A percentile compares a stretch with the other conserved stretches of the same genome.
Evolutionary conservation across 2,888 invertebrate species (phyloP).

Genomic region (Rhagonycha fulva): DNA sequence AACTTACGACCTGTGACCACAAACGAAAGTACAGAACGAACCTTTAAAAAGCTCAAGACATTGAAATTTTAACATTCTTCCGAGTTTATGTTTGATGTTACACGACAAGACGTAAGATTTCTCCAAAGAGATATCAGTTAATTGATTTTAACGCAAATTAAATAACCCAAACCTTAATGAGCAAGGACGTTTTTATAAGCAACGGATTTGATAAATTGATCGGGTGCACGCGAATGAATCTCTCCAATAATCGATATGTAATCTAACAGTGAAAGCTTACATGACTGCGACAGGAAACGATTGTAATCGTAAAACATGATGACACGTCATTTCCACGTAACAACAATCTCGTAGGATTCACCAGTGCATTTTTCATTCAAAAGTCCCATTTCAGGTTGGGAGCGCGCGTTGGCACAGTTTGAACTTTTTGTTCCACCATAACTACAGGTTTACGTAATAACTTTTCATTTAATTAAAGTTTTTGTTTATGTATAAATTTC

Average conservation of each 20-base stretch:
- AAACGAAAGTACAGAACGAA: not conserved
- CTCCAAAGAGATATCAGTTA: not conserved
- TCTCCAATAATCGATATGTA: not conserved
- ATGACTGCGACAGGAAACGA: constrained; percentile 4
- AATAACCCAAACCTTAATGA: not conserved
- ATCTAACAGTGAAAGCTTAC: constrained; percentile 18
- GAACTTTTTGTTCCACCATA: not conserved
- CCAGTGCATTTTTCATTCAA: not conserved
- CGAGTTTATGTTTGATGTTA: not conserved
- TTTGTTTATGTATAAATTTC: constrained; percentile 22
- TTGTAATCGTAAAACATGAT: constrained; percentile 15
- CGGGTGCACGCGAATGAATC: not conserved
- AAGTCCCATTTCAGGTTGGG: not conserved
- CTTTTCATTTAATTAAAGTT: not conserved
- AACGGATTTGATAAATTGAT: not conserved
- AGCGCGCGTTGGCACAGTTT: not conserved
- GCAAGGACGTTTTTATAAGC: not conserved
- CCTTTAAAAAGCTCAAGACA: not conserved
- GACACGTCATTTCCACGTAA: constrained; percentile 14
- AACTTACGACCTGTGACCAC: not conserved
- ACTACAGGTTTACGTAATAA: not conserved
- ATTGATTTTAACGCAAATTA: not conserved
- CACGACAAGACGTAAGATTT: not conserved
- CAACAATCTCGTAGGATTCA: not conserved
- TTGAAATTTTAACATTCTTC: not conserved